These are phyloP conservation scores for Dynastes grantii DNA, from an alignment of 2,888 invertebrate species.

Conservation along the genomic window DNA sequence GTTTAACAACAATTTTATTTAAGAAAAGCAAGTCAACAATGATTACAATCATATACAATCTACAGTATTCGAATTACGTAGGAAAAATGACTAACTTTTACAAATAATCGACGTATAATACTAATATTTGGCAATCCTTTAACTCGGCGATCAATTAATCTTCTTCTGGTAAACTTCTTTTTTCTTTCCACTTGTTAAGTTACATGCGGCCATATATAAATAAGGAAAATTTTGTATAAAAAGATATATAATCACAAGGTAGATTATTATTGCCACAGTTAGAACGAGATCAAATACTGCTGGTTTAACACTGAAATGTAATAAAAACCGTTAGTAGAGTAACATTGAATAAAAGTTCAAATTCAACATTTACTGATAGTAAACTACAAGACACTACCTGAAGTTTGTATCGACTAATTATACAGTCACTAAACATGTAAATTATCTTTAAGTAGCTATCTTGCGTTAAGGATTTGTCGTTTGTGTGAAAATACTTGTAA, in stretches of 20 bases:
- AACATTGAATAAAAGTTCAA: constrained; percentile 38
- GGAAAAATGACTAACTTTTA: constrained; percentile 20
- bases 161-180: constrained; percentile 50
- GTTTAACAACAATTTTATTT: constrained; percentile 44
- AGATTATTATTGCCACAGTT: constrained; percentile 87
- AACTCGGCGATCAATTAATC: constrained; percentile 49
- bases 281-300: constrained; percentile 97
- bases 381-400: background rate
- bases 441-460: too few species aligned
- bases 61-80: constrained; percentile 41
- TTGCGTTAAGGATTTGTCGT: too few species aligned
- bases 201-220: constrained; percentile 78
- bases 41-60: constrained; percentile 34
- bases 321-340: constrained; percentile 12
- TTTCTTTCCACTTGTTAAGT: constrained; percentile 66
- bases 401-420: too few species aligned
- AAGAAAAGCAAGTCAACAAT: constrained; percentile 40
- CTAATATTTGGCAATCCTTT: constrained; percentile 50
- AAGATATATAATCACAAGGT: constrained; percentile 89
- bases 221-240: constrained; percentile 81
- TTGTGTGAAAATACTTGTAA: too few species aligned
- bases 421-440: too few species aligned
- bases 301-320: constrained; percentile 90
- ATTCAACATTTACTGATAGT: background rate
- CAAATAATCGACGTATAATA: constrained; percentile 30